phyloP scores from a whole-genome alignment of 2,113 vertebrate genomes.

The Rhea americana region DNA sequence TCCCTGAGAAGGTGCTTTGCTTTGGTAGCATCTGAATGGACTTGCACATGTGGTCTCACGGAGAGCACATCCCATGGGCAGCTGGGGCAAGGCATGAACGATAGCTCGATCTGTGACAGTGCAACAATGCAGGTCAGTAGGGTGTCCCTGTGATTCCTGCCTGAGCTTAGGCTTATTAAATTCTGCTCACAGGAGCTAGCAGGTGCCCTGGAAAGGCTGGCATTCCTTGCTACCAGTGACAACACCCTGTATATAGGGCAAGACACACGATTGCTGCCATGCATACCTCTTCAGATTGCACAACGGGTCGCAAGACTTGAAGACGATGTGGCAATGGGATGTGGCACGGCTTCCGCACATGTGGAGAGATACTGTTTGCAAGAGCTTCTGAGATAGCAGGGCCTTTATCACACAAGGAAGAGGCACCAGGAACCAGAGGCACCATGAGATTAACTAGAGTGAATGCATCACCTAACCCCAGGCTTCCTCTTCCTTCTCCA shows the following conservation, averaged over 20 bases:
- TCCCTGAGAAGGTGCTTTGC: not conserved
- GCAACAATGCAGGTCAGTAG: not conserved
- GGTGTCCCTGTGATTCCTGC: not conserved
- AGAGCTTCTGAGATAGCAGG: not conserved
- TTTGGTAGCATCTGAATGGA: not conserved
- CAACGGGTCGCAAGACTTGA: not conserved
- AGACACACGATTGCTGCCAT: not conserved
- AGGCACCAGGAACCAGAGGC: not conserved
- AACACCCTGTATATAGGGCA: not conserved
- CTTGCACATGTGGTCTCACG: rapidly evolving
- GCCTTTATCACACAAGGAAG: not conserved
- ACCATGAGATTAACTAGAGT: not conserved
- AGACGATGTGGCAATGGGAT: not conserved
- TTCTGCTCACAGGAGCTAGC: not conserved
- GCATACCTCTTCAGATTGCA: not conserved
- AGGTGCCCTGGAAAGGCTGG: not conserved
- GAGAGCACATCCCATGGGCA: not conserved
- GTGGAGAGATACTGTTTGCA: not conserved
- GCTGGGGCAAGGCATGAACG: rapidly evolving
- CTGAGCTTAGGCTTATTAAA: not conserved
- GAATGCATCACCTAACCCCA: not conserved
- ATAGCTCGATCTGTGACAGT: not conserved
- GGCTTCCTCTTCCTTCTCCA: constrained; percentile 7
- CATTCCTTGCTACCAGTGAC: not conserved
- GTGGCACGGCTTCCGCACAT: not conserved